Conservation (phyloP, 2,888 invertebrate species). For the Trachelus stipa region DNA sequence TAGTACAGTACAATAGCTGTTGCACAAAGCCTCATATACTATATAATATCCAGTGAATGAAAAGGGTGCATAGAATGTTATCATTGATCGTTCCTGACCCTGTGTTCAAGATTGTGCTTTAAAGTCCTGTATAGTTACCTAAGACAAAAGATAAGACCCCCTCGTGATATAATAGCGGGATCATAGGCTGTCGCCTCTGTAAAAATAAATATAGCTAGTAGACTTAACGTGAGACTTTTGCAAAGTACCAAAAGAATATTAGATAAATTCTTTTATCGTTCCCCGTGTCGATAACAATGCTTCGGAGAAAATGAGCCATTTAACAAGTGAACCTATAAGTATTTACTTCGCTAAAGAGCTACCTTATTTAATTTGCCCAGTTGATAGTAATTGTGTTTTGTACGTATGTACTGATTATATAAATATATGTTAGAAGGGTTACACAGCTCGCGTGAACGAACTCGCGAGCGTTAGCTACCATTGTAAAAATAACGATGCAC, state of each 20-base stretch:
- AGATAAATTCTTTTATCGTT: not conserved
- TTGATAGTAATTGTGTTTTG: not conserved
- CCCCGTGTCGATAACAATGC: not conserved
- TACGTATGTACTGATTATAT: not conserved
- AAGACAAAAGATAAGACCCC: not conserved
- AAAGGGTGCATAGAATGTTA: not conserved
- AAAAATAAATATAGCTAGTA: not conserved
- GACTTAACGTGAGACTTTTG: not conserved
- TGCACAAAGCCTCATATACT: not conserved
- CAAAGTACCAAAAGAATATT: not conserved
- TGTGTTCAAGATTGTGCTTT: not conserved
- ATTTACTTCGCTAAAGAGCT: not conserved
- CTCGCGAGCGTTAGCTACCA: not conserved
- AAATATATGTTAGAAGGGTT: not conserved
- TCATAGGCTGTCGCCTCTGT: not conserved
- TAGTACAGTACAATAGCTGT: not conserved
- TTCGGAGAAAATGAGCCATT: not conserved
- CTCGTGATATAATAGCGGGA: not conserved
- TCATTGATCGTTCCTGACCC: not conserved
- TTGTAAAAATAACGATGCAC: conserved; percentile 3
- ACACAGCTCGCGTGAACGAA: not conserved
- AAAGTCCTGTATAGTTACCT: not conserved
- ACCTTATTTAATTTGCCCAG: not conserved
- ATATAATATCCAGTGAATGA: not conserved
- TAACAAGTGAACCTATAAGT: not conserved